phyloP scores from a whole-genome alignment of 2,113 vertebrate genomes.

The Tonatia bakeri region DNA sequence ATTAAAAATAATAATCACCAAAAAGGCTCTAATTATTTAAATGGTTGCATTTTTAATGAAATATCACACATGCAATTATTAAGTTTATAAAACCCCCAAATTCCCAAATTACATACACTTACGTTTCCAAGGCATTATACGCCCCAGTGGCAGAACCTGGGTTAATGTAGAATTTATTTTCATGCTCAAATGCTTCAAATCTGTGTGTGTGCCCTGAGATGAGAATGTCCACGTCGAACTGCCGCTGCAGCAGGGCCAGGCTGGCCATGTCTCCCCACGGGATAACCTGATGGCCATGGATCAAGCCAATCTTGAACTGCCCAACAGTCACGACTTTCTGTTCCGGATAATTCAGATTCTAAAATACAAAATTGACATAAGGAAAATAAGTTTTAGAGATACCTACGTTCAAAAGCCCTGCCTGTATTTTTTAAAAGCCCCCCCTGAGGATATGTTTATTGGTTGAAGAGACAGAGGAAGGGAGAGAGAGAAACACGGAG shows the following conservation, averaged over 20 bases:
- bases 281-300: constrained; percentile 98
- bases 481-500: no score
- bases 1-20: constrained; percentile 18
- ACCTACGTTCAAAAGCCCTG: neutral
- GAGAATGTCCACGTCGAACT: constrained; percentile 98
- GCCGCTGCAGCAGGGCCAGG: constrained; percentile 94
- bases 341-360: constrained; percentile 99
- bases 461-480: no score
- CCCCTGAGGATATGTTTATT: no score
- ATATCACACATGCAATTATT: neutral
- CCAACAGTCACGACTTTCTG: constrained; percentile 99
- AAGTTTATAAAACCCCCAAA: neutral
- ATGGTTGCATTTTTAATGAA: neutral
- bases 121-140: constrained; percentile 97
- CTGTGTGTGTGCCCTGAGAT: constrained; percentile 99
- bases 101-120: constrained; percentile 58
- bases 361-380: constrained; percentile 31
- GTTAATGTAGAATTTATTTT: constrained; percentile 99
- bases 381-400: constrained; percentile 12
- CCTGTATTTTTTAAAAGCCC: neutral
- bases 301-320: constrained; percentile 98
- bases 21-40: constrained; percentile 29
- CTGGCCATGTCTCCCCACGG: constrained; percentile 99
- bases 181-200: constrained; percentile 98
- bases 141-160: constrained; percentile 99